Conservation (phyloP, 2,797 vertebrate species). For the Huso huso region DNA sequence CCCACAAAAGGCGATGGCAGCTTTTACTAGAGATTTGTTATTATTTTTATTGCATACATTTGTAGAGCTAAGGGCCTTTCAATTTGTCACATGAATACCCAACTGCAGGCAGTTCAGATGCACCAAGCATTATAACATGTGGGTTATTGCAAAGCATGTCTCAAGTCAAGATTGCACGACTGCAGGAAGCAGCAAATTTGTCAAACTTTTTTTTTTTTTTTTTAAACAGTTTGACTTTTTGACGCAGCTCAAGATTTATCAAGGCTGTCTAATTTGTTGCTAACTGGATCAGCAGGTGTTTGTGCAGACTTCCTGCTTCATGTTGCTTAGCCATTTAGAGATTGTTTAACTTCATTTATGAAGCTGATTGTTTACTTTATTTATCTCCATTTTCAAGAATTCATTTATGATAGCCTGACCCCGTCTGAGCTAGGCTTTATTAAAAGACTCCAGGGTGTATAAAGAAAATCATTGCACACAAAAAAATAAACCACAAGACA, state of each 20-base stretch:
- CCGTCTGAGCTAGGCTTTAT: conserved; percentile 13
- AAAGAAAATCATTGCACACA: too few relatives aligned
- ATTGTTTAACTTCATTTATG: conserved; percentile 27
- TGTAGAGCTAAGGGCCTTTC: not conserved
- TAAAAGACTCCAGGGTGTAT: too few relatives aligned
- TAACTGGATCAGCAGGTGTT: conserved; percentile 34
- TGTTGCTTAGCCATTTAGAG: conserved; percentile 18
- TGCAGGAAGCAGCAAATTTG: too few relatives aligned
- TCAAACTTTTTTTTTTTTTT: too few relatives aligned
- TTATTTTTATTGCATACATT: conserved; percentile 19
- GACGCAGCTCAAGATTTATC: conserved; percentile 25
- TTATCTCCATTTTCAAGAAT: conserved; percentile 34
- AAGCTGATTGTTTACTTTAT: conserved; percentile 27
- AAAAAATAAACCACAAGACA: too few relatives aligned
- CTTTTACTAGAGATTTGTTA: not conserved
- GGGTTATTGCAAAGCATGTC: too few relatives aligned
- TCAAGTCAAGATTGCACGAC: too few relatives aligned
- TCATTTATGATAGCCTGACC: conserved; percentile 36
- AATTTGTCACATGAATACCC: not conserved
- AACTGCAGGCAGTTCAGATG: not conserved
- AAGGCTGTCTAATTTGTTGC: conserved; percentile 47
- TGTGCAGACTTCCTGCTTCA: conserved; percentile 28
- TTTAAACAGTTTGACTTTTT: too few relatives aligned
- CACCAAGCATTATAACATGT: too few relatives aligned
- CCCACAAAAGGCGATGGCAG: conserved; percentile 11